Base-by-base conservation (phyloP, 2,113 vertebrate species). In the Oenanthe oenanthe region DNA sequence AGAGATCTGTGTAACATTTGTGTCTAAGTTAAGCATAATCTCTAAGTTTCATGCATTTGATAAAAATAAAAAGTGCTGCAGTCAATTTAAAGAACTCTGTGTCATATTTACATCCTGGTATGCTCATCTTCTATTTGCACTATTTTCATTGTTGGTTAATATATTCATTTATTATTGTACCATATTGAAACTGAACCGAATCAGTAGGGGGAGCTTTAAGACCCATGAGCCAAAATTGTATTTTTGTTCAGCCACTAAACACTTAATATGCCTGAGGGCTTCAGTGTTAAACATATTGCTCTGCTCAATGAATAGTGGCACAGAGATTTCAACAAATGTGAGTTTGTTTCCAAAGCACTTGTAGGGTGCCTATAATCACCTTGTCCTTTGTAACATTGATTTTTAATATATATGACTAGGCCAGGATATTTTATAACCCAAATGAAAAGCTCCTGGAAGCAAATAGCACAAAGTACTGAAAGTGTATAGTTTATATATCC, bases 301-400 rank as follows among this genome's bases (percentile, higher is more conserved):
- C 90, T 81, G 58, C 45, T 84, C 72, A 91, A n/a, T 82, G 61
- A 92, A 72, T 87, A 94, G 58, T 51, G 85, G 63, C 65, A 88
- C 57, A 56, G 50, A 93, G 71, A 93, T 94, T 94, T 96, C 83
- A 77, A 95, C 80, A 93, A 96, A 96, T 94, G 38, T 56, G 62
- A 88, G 32, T 86, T 94, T 88, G 65, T 79, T 97, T 96, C 85
- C 60, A 97, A 96, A 93, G 81, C 76, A 92, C 50, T 92, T 94
- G 70, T 56, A 40, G 54, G 42, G 47, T 92, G 54, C 43, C 72
- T 89, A 40, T 96, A 97, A 95, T 95, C 71, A 93, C 73, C 81
- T 60, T 93, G 57, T 47, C 71, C 67, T 93, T 95, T 95, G 93
- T 95, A 96, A 85, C 54, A 96, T 88, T 94, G 86, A 92, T 96